Evolutionary conservation across 2,888 invertebrate species (phyloP).

Genomic region (Rhyacophila evoluta): DNA sequence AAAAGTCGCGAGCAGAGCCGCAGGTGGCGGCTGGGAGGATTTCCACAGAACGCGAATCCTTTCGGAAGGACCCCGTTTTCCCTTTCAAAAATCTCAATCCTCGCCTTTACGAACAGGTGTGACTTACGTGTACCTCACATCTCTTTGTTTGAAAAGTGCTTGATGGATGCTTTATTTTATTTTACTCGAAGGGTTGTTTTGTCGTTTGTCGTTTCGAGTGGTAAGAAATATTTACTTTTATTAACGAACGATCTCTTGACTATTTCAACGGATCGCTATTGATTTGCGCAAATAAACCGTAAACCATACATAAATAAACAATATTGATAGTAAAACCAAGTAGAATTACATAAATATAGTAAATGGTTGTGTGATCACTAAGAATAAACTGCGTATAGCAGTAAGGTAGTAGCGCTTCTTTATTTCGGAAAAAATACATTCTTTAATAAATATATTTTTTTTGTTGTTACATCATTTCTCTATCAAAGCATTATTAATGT

Average conservation of each 20-base stretch:
- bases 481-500: no score
- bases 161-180: conserved; percentile 1
- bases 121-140: conserved; percentile 29
- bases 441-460: no score
- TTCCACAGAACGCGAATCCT: conserved; percentile 32
- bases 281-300: no score
- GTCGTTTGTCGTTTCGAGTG: not conserved
- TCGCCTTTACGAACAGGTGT: conserved; percentile 46
- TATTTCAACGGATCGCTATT: not conserved
- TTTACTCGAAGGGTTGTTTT: not conserved
- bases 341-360: no score
- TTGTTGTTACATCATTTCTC: no score
- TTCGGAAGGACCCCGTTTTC: conserved; percentile 37
- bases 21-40: conserved; percentile 39
- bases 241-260: not conserved
- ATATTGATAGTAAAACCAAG: no score
- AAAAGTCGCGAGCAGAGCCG: conserved; percentile 42
- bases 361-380: no score
- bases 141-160: conserved; percentile 34
- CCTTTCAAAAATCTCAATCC: conserved; percentile 45
- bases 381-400: no score
- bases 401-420: no score
- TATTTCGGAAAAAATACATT: no score
- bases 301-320: no score
- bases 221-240: not conserved